Evolutionary conservation across 2,888 invertebrate genomes (phyloP), one percentile per base, ranked within the genome.

Genomic region (Pachydiplax longipennis): DNA sequence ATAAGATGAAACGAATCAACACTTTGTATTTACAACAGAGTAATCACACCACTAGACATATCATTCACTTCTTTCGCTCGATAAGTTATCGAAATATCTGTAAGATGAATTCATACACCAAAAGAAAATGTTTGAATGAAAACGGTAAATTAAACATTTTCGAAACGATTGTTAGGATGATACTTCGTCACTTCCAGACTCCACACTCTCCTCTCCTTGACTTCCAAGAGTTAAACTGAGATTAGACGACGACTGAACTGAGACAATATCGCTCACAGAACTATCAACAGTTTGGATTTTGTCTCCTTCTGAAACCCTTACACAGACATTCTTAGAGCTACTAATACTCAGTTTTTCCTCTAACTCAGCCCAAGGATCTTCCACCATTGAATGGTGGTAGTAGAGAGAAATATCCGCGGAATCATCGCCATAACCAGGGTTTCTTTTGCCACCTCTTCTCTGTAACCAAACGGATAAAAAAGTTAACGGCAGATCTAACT

Each of bases 301-400:
- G 61, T 87, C 61, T 61, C 65, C 87, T 22, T 83, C 83, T 40
- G 87, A 87, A 87, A 61, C 87, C 37, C 87, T 87, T 61, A 61
- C 37, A 87, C 87, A 18, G 65, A 61, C 61, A 22, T n/a, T 58
- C 87, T 87, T 87, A 61, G 87, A 65, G 10, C 87, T 87, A 87
- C 87, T 87, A 83, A 80, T 73, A 73, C 73, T 90, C 44, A 83
- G 90, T 83, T 90, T 91, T 73, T 91, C 90, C 87, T 91, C 91
- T 91, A 92, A 91, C 81, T 91, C 91, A 61, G 91, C 91, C 91
- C 91, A 92, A 10, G 91, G 91, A 91, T 92, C 91, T 83, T 92
- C 91, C 90, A 92, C 90, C 91, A 92, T 92, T 81, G 91, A 92
- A 53, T 91, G 91, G 90, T 92, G 91, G 91, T 91, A 92, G 90